phyloP scores from a whole-genome alignment of 2,888 invertebrate species.

The Pachymerium ferrugineum region DNA sequence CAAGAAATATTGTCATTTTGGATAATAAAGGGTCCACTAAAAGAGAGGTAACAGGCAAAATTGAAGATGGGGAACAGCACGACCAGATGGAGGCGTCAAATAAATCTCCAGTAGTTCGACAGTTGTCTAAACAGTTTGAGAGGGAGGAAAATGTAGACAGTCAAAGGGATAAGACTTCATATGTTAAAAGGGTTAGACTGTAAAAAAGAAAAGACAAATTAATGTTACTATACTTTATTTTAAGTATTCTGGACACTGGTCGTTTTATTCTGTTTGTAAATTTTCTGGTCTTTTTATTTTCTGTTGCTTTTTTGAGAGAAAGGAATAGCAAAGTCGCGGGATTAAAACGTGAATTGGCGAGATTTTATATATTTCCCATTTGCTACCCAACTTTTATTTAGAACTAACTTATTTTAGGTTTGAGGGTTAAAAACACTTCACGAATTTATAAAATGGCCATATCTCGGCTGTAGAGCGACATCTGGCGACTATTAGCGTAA shows the following conservation, averaged over 20 bases:
- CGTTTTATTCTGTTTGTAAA: neutral
- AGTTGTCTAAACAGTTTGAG: neutral
- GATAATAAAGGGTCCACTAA: conserved; percentile 2
- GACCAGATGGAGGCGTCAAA: neutral
- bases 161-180: neutral
- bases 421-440: too few relatives aligned
- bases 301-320: too few relatives aligned
- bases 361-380: too few relatives aligned
- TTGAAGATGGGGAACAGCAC: neutral
- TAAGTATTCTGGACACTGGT: neutral
- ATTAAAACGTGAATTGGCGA: too few relatives aligned
- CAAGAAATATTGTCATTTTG: neutral
- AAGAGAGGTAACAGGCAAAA: neutral
- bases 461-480: too few relatives aligned
- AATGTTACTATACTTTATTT: neutral
- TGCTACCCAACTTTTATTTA: too few relatives aligned
- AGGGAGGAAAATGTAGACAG: neutral
- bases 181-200: conserved; percentile 7
- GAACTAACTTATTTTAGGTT: too few relatives aligned
- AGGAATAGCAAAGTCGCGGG: too few relatives aligned
- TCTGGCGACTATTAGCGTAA: too few relatives aligned
- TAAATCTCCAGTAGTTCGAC: neutral
- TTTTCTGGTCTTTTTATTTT: neutral
- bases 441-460: too few relatives aligned
- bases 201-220: neutral